phyloP scores from a whole-genome alignment of 1,140 invertebrate species.

The Caenorhabditis tropicalis region DNA sequence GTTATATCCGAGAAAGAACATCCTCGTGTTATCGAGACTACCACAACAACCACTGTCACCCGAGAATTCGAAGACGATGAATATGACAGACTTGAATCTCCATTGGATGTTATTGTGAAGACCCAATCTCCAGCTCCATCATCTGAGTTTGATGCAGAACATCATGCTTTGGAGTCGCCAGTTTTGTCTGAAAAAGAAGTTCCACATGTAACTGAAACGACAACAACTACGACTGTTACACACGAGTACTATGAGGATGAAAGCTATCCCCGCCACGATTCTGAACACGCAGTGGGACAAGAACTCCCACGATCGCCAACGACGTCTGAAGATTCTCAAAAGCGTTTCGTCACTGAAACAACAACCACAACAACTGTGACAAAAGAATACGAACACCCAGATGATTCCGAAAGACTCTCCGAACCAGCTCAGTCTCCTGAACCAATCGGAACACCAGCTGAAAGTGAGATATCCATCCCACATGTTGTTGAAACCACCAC shows the following conservation, averaged over 20 bases:
- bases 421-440: neutral
- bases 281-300: neutral
- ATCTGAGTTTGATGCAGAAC: neutral
- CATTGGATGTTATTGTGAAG: neutral
- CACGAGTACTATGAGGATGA: neutral
- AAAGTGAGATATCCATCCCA: neutral
- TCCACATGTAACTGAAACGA: neutral
- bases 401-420: neutral
- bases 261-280: too few relatives aligned
- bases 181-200: neutral
- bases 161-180: neutral
- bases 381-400: neutral
- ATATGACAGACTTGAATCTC: neutral
- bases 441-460: neutral
- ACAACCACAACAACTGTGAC: neutral
- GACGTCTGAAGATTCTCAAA: neutral
- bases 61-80: neutral
- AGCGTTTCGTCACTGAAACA: too few relatives aligned
- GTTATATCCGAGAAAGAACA: neutral
- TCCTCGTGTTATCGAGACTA: conserved; percentile 37
- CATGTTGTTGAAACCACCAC: conserved; percentile 35
- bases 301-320: neutral
- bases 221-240: conserved; percentile 10
- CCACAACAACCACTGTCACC: conserved; percentile 12
- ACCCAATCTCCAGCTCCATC: neutral